Conservation (phyloP, 64 coral and sea anemone species). For the Montipora efflorescens region DNA sequence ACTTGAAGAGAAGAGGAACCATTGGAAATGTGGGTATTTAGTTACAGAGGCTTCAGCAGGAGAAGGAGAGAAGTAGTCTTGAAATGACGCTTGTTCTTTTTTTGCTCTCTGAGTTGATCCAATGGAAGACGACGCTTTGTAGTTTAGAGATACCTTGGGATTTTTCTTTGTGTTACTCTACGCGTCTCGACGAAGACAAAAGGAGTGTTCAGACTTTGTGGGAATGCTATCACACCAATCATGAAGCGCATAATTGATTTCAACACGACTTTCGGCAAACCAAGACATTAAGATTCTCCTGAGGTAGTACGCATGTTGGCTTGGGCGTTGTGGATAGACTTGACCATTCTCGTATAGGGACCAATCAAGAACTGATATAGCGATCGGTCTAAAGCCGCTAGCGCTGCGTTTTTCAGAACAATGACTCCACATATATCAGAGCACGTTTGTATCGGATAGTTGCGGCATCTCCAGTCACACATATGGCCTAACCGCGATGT, state of each 20-base stretch:
- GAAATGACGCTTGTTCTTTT: not conserved
- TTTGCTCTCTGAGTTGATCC: too few relatives aligned
- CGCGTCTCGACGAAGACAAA: slow-evolving; percentile 13
- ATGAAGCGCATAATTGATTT: slow-evolving; percentile 16
- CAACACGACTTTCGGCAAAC: slow-evolving; percentile 28
- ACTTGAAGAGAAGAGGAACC: not conserved
- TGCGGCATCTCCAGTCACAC: slow-evolving; percentile 52
- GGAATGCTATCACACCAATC: not conserved
- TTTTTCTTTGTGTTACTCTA: slow-evolving; percentile 3
- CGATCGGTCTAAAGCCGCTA: slow-evolving; percentile 27
- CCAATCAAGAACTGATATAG: slow-evolving; percentile 21
- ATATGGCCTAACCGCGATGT: not conserved
- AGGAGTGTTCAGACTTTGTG: slow-evolving; percentile 7
- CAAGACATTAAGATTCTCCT: slow-evolving; percentile 37
- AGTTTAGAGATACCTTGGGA: too few relatives aligned
- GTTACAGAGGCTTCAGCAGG: not conserved
- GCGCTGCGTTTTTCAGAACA: slow-evolving; percentile 1
- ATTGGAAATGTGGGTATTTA: not conserved
- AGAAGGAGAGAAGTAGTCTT: not conserved
- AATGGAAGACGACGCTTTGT: too few relatives aligned
- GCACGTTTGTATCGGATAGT: slow-evolving; percentile 42
- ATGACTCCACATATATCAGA: slow-evolving; percentile 34
- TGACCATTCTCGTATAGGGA: slow-evolving; percentile 12
- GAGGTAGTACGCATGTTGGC: slow-evolving; percentile 41
- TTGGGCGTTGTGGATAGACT: slow-evolving; percentile 16